Evolutionary conservation across 2,113 vertebrate species (phyloP).

Genomic region (Panthera leo): DNA sequence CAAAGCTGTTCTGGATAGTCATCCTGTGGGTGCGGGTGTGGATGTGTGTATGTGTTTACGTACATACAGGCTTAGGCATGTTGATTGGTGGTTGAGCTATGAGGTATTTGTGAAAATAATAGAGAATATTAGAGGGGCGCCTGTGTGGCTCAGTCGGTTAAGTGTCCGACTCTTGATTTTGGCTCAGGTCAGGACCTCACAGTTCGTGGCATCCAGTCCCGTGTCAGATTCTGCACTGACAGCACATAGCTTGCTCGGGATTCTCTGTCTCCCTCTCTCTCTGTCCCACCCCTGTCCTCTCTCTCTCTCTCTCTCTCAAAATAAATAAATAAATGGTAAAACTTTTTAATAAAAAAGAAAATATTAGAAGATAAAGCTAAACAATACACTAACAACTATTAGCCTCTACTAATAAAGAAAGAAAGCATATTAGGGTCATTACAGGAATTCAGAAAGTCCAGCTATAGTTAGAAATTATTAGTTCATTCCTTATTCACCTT

Average conservation of each 20-base stretch:
- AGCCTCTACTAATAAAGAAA: not conserved
- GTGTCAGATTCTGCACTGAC: too few species aligned
- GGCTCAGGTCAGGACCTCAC: too few species aligned
- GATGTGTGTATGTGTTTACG: not conserved
- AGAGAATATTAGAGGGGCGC: not conserved
- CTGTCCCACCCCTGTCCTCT: too few species aligned
- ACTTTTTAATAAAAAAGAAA: too few species aligned
- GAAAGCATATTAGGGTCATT: not conserved
- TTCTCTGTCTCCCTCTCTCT: too few species aligned
- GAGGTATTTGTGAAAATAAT: not conserved
- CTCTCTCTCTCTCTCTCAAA: too few species aligned
- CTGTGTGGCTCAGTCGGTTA: too few species aligned
- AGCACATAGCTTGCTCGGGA: too few species aligned
- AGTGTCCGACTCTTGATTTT: too few species aligned
- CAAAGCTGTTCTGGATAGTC: not conserved
- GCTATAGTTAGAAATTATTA: not conserved
- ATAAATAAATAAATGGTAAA: too few species aligned
- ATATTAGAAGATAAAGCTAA: not conserved
- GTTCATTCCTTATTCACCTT: not conserved
- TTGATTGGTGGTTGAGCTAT: rapidly evolving
- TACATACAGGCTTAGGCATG: not conserved
- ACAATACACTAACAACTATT: not conserved
- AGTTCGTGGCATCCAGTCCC: too few species aligned
- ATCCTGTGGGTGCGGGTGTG: not conserved
- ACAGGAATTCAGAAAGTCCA: not conserved